These are phyloP conservation scores for Asobara japonica DNA, from an alignment of 1,140 invertebrate genomes.

Conservation along the genomic window DNA sequence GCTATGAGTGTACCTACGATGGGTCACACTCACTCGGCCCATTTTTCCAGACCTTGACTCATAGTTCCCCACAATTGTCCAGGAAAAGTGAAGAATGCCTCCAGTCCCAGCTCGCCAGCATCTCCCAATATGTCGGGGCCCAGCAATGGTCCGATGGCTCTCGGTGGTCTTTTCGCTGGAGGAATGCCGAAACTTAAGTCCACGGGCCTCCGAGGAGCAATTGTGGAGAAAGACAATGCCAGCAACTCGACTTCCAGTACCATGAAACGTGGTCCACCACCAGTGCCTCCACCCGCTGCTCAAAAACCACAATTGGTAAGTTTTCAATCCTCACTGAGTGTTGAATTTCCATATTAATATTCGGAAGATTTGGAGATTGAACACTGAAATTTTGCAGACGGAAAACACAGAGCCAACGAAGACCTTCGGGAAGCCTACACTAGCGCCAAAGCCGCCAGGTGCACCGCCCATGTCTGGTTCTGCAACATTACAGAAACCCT, in stretches of 20 bases:
- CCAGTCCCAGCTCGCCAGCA: conserved; percentile 41
- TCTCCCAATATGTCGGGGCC: conserved; percentile 43
- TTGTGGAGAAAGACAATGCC: conserved; percentile 49
- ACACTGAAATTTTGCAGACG: too few relatives aligned
- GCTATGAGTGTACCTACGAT: too few relatives aligned
- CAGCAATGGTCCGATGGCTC: conserved; percentile 63
- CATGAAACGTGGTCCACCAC: conserved; percentile 67
- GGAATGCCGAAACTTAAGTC: conserved; percentile 89
- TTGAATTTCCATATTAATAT: too few relatives aligned
- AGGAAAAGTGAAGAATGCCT: conserved; percentile 60
- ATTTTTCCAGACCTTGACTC: too few relatives aligned
- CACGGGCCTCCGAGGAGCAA: conserved; percentile 70
- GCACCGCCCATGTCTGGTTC: conserved; percentile 33
- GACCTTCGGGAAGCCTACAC: conserved; percentile 65
- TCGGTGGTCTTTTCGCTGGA: conserved; percentile 85
- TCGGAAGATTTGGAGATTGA: too few relatives aligned
- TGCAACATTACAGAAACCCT: conserved; percentile 59
- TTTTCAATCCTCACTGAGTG: too few relatives aligned
- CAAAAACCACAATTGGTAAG: conserved; percentile 65
- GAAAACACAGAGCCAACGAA: conserved; percentile 25
- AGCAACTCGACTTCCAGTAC: conserved; percentile 34
- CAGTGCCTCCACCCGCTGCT: conserved; percentile 66
- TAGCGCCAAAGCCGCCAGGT: conserved; percentile 68
- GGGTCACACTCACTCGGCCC: too few relatives aligned
- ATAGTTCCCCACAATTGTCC: too few relatives aligned